Evolutionary conservation across 2,113 vertebrate species (phyloP).

Genomic region (Triplophysa tibetana): DNA sequence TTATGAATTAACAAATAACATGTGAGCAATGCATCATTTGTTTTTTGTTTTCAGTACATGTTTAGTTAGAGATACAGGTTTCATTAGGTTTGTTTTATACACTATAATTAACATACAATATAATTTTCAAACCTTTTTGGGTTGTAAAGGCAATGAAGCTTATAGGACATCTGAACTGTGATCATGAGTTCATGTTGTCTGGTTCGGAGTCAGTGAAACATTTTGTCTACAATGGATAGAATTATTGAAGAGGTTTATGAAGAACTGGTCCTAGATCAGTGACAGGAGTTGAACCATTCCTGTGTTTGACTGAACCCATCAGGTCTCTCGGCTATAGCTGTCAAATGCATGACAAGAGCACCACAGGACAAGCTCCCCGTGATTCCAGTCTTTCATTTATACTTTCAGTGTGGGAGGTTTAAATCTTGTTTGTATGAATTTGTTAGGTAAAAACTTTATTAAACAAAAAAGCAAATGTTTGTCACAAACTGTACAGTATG

Average conservation of each 20-base stretch:
- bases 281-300: not conserved
- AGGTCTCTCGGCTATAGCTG: constrained; percentile 21
- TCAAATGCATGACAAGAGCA: constrained; percentile 29
- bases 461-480: no score
- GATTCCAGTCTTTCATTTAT: no score
- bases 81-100: no score
- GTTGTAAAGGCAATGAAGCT: not conserved
- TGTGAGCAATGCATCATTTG: no score
- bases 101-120: no score
- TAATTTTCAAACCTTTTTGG: not conserved
- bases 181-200: not conserved
- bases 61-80: no score
- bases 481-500: no score
- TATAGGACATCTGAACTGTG: constrained; percentile 9
- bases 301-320: constrained; percentile 31
- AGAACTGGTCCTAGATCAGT: not conserved
- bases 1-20: no score
- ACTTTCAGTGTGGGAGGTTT: no score
- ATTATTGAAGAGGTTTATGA: constrained; percentile 6
- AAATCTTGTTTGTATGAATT: no score
- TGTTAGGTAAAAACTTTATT: no score
- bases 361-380: not conserved
- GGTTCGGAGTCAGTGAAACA: not conserved
- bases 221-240: not conserved
- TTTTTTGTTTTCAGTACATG: no score